phyloP scores from a whole-genome alignment of 2,888 invertebrate species.

The Brachylomia viminalis region DNA sequence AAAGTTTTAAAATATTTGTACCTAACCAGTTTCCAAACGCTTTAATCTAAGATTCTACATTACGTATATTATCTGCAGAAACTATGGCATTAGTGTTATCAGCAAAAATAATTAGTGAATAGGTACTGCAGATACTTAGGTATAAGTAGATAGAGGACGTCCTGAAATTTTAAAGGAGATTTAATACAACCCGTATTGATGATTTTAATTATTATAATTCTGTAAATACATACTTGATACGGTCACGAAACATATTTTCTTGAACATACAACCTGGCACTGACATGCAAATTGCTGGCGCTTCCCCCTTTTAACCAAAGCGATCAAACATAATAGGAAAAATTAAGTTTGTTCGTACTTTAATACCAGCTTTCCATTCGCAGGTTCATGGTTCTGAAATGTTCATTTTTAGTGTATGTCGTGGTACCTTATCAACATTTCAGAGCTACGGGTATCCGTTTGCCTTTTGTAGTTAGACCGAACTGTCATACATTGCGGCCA shows the following conservation, averaged over 20 bases:
- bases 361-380: neutral
- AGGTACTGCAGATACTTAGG: neutral
- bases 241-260: too few species aligned
- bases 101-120: too few species aligned
- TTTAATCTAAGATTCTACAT: too few species aligned
- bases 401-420: neutral
- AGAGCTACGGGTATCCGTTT: constrained; percentile 24
- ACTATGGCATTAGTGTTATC: too few species aligned
- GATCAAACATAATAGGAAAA: neutral
- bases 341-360: neutral
- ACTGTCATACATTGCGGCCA: constrained; percentile 39
- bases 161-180: neutral
- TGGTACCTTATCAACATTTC: constrained; percentile 40
- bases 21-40: too few species aligned
- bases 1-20: too few species aligned
- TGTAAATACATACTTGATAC: too few species aligned
- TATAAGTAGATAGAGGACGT: neutral
- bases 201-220: neutral
- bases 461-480: constrained; percentile 41
- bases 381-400: constrained; percentile 12
- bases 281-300: too few species aligned
- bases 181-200: neutral
- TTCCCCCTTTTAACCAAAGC: too few species aligned
- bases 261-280: too few species aligned
- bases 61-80: too few species aligned